Evolutionary conservation across 2,888 invertebrate genomes (phyloP), one percentile per base, ranked within the genome.

Genomic region (Cenopis cana): DNA sequence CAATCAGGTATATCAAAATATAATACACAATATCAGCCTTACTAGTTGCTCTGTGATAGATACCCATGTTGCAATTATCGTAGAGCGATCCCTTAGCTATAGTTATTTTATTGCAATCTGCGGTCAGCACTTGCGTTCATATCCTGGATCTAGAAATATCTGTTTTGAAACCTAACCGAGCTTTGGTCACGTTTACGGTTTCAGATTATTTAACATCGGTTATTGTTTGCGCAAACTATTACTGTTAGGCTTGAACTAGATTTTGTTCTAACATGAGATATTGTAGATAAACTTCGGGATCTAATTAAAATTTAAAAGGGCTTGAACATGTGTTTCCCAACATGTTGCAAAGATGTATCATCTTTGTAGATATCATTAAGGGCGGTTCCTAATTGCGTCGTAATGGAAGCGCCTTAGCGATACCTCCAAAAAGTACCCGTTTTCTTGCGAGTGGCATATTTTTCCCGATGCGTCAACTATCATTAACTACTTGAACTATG

Each of bases 101-200:
- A 61, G 62, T 56, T 17, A 29, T 56, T 54, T 61, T 74, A 69
- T 69, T 74, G 76, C 77, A 69, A 76, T 74, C 73, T 85, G 87
- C 79, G 83, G 88, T 85, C 81, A 75, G 72, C 73, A 72, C 73
- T 71, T 68, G 59, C 81, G 81, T 79, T 80, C 81, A 82, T 82
- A 84, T 84, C 82, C 83, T 81, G 81, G 78, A 82, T 85, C 86
- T 88, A 84, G 85, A 89, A 89, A 89, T 89, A 89, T 83, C 85
- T 89, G 89, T 90, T 90, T 83, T 88, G 89, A 89, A 90, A 90
- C 77, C 74, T 75, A 81, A 83, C 81, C 81, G 78, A 74, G 76
- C 74, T 74, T 78, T 80, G 82, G 88, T 87, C 89, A 90, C 89
- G 90, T 89, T 83, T 85, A 76, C 75, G 74, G 71, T 65, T 67